phyloP scores from a whole-genome alignment of 2,797 vertebrate genomes.

The Eupleurogrammus muticus region DNA sequence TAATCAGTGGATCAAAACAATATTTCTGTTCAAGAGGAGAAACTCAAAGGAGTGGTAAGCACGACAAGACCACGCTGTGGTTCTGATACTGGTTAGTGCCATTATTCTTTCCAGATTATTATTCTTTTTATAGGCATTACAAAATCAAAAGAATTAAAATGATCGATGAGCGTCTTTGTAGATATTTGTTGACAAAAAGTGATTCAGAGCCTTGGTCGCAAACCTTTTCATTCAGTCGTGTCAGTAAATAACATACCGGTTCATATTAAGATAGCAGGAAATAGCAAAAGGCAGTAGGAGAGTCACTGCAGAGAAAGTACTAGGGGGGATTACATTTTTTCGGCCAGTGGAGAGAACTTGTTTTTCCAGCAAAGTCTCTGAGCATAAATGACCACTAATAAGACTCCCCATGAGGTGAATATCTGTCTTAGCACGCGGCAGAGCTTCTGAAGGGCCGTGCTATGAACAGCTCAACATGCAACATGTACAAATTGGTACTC shows the following conservation, averaged over 20 bases:
- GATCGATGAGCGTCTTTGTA: neutral
- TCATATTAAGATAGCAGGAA: conserved; percentile 1
- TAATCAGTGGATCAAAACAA: conserved; percentile 2
- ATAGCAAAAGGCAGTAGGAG: conserved; percentile 14
- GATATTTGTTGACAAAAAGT: neutral
- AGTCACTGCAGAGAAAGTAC: conserved; percentile 1
- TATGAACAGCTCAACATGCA: conserved; percentile 60
- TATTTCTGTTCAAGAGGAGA: neutral
- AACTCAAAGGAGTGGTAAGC: neutral
- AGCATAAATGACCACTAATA: conserved; percentile 34
- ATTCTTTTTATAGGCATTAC: neutral
- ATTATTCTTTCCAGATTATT: neutral
- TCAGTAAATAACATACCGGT: neutral
- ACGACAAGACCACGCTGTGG: neutral
- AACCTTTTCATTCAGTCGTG: neutral
- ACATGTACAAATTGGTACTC: conserved; percentile 73
- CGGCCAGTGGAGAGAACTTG: conserved; percentile 28
- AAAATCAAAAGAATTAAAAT: neutral
- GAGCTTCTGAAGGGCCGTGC: conserved; percentile 47
- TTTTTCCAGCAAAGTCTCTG: conserved; percentile 37
- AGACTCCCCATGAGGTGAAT: conserved; percentile 42
- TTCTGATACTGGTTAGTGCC: neutral
- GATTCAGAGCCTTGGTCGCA: neutral
- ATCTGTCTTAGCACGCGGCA: conserved; percentile 29
- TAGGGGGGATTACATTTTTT: conserved; percentile 6